These are phyloP conservation scores for Plestiodon gilberti DNA, from an alignment of 2,113 vertebrate genomes.

Conservation along the genomic window DNA sequence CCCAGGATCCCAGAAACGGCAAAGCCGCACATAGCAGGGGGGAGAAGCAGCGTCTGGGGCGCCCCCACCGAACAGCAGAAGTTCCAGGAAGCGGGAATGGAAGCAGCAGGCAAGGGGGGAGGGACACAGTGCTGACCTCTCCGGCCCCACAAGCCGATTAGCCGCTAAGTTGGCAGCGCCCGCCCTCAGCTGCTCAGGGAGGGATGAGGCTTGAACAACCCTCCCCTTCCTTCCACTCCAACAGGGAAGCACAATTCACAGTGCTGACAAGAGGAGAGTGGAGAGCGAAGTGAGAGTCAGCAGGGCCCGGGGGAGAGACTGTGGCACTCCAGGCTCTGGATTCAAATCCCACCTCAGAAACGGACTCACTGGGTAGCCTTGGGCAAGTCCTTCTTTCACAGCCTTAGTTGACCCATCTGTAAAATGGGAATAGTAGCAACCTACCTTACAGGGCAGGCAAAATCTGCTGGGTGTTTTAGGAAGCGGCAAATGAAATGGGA, in stretches of 20 bases:
- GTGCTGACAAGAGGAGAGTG: no score
- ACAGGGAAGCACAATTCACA: neutral
- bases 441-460: neutral
- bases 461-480: neutral
- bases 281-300: neutral
- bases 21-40: conserved; percentile 24
- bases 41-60: neutral
- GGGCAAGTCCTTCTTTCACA: no score
- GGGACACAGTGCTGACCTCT: neutral
- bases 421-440: neutral
- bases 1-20: conserved; percentile 14
- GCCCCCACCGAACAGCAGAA: neutral
- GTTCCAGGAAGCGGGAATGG: neutral
- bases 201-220: neutral
- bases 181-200: neutral
- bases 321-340: neutral
- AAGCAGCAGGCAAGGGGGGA: neutral
- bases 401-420: neutral
- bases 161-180: neutral
- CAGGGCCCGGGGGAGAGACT: neutral
- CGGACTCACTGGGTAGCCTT: neutral
- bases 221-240: neutral
- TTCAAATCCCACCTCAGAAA: neutral
- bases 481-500: neutral
- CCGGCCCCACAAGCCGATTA: conserved; percentile 8